Evolutionary conservation across 2,113 vertebrate species (phyloP).

Genomic region (Strigops habroptila): DNA sequence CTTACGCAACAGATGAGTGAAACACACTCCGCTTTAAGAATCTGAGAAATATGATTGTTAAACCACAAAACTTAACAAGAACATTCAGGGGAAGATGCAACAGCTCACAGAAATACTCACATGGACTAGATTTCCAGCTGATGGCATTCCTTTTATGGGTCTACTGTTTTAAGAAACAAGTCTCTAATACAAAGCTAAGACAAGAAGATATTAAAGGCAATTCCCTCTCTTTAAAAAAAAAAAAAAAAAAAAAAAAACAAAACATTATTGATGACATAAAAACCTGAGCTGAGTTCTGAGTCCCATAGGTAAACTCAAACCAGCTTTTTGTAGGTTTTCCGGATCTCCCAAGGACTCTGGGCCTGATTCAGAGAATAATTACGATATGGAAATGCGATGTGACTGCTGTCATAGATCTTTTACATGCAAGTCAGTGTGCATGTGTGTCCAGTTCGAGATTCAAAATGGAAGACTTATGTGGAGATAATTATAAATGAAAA

Average conservation of each 20-base stretch:
- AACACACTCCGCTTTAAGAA: not conserved
- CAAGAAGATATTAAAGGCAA: not conserved
- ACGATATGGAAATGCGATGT: slow-evolving; percentile 47
- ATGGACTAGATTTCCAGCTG: not conserved
- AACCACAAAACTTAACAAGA: not conserved
- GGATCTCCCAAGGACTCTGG: slow-evolving; percentile 23
- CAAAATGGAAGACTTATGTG: slow-evolving; percentile 73
- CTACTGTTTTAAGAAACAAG: not conserved
- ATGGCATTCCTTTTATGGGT: not conserved
- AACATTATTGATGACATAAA: not conserved
- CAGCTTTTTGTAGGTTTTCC: not conserved
- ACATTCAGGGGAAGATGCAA: not conserved
- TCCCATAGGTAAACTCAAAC: not conserved
- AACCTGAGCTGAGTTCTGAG: not conserved
- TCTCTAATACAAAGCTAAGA: not conserved
- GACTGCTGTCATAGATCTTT: slow-evolving; percentile 68
- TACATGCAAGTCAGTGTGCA: slow-evolving; percentile 62
- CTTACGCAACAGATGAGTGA: not conserved
- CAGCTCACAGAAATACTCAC: not conserved
- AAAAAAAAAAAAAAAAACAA: not conserved
- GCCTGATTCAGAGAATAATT: slow-evolving; percentile 38
- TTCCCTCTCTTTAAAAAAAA: not conserved
- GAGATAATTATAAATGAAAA: slow-evolving; percentile 74
- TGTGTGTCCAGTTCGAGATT: slow-evolving; percentile 71
- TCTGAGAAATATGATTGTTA: not conserved